phyloP scores from a whole-genome alignment of 1,140 invertebrate species.

The Aphidius ervi region DNA sequence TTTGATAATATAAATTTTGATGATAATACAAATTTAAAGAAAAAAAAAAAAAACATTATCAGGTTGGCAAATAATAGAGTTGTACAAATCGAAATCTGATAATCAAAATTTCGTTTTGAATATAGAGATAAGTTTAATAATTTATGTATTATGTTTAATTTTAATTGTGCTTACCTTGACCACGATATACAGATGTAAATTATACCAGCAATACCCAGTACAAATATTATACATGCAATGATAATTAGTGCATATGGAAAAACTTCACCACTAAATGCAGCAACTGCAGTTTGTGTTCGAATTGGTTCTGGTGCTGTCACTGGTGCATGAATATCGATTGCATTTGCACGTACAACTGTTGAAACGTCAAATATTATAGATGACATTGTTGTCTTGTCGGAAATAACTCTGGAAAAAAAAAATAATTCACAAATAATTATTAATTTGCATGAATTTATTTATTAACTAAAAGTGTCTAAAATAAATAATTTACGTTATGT shows the following conservation, averaged over 20 bases:
- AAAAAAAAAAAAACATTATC: no score
- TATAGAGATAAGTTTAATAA: no score
- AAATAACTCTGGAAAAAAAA: slow-evolving; percentile 47
- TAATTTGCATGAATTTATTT: background rate
- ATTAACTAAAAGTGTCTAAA: background rate
- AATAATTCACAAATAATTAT: background rate
- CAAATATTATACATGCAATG: slow-evolving; percentile 79
- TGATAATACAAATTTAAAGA: no score
- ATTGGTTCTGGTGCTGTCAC: slow-evolving; percentile 51
- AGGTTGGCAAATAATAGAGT: no score
- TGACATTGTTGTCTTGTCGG: slow-evolving; percentile 57
- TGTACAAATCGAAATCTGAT: no score
- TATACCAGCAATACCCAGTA: slow-evolving; percentile 80
- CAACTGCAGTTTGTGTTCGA: slow-evolving; percentile 55
- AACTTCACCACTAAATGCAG: slow-evolving; percentile 64
- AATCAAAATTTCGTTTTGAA: no score
- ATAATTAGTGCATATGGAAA: slow-evolving; percentile 84
- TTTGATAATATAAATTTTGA: no score
- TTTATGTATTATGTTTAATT: background rate
- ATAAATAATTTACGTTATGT: background rate
- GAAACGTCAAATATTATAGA: slow-evolving; percentile 67
- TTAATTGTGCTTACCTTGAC: slow-evolving; percentile 66
- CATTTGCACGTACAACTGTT: slow-evolving; percentile 60
- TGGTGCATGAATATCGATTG: slow-evolving; percentile 66
- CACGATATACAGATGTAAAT: slow-evolving; percentile 89